Conservation (phyloP, 1,140 invertebrate species). For the Proales similis region DNA sequence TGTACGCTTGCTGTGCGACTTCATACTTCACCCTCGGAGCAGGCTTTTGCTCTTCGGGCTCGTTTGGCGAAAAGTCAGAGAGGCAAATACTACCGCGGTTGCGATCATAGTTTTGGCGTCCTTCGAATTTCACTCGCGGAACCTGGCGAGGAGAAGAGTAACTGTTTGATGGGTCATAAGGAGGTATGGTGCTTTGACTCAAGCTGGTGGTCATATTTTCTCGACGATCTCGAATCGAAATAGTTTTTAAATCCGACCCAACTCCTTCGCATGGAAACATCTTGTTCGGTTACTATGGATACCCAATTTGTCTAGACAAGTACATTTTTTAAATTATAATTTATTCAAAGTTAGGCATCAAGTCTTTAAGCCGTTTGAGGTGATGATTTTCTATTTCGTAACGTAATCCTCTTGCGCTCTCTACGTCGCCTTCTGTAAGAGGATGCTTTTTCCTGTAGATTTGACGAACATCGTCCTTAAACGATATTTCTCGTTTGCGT, state of each 20-base stretch:
- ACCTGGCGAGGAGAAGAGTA: slow-evolving; percentile 4
- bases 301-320: background rate
- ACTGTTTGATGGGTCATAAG: slow-evolving; percentile 20
- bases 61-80: background rate
- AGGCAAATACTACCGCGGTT: slow-evolving; percentile 21
- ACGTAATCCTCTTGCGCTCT: slow-evolving; percentile 18
- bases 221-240: background rate
- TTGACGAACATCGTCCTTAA: no score
- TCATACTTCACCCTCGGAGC: slow-evolving; percentile 16
- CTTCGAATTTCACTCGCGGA: slow-evolving; percentile 34
- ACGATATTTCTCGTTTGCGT: no score
- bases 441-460: no score
- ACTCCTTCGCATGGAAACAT: background rate
- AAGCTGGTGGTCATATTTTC: slow-evolving; percentile 23
- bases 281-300: background rate
- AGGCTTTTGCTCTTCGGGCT: background rate
- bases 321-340: background rate
- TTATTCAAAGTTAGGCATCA: slow-evolving; percentile 28
- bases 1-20: background rate
- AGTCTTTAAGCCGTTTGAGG: slow-evolving; percentile 25
- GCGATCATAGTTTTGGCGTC: slow-evolving; percentile 10
- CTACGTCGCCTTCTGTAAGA: no score
- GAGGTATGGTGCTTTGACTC: slow-evolving; percentile 30
- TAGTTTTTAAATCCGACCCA: background rate
- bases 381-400: slow-evolving; percentile 28